These are phyloP conservation scores for Bradysia coprophila DNA, from an alignment of 1,140 invertebrate species.

Conservation along the genomic window DNA sequence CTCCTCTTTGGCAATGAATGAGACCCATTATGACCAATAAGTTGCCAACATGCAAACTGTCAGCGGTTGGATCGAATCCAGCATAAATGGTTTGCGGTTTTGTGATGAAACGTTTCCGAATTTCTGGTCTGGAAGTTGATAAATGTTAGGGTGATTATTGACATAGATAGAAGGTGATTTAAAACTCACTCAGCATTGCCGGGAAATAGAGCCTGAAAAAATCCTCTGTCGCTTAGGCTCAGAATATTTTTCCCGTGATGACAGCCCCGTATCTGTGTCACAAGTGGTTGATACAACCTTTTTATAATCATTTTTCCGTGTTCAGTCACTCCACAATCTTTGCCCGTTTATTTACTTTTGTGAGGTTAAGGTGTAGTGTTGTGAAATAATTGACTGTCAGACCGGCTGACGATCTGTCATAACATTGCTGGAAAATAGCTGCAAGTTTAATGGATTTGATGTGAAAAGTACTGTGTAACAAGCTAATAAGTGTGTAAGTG, in stretches of 20 bases:
- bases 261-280: too few relatives aligned
- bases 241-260: constrained; percentile 44
- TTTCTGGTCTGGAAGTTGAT: background rate
- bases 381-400: too few relatives aligned
- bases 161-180: background rate
- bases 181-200: constrained; percentile 42
- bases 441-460: too few relatives aligned
- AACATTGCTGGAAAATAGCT: too few relatives aligned
- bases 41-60: constrained; percentile 93
- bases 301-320: too few relatives aligned
- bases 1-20: constrained; percentile 83
- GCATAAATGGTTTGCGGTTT: constrained; percentile 68
- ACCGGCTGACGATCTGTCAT: too few relatives aligned
- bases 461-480: too few relatives aligned
- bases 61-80: constrained; percentile 95
- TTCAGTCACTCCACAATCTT: too few relatives aligned
- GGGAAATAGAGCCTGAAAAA: constrained; percentile 70
- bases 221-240: constrained; percentile 53
- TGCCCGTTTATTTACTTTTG: too few relatives aligned
- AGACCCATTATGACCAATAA: constrained; percentile 78
- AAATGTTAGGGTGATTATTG: background rate
- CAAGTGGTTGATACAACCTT: too few relatives aligned
- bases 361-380: too few relatives aligned
- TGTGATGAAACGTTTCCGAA: constrained; percentile 3
- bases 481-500: too few relatives aligned